Base-by-base conservation (phyloP, 2,797 vertebrate genomes). In the Anas flavirostris region DNA sequence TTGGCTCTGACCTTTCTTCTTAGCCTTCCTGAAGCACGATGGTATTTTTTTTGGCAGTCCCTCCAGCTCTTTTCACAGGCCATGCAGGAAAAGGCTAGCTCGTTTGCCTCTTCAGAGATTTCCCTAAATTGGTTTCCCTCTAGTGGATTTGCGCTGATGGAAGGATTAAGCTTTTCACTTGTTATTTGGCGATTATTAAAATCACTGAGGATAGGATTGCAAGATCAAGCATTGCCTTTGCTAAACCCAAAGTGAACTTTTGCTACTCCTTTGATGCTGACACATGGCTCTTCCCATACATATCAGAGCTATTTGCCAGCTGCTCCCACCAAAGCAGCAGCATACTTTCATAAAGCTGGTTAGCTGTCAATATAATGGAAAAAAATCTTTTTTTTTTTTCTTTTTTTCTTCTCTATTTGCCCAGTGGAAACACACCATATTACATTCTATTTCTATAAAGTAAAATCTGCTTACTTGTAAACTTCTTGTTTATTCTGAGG, bases 151-250 rank as follows among this genome's bases (percentile, higher is more conserved):
- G 18, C 80, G 37, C 31, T 88, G 58, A 58, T 83, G 50, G 52
- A 90, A 90, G 73, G 77, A 94, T 94, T 83, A 95, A 90, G 46
- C 35, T 86, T 92, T 91, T 82, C 26, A 10, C 50, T 88, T 72
- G 26, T 21, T 81, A 26, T 69, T 76, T 82, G 28, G 29, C 82
- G 52, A 82, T 90, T 84, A 79, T 81, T 80, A 79, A 88, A 86
- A 84, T 84, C 67, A 62, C 1, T 69, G 26, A 13, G 70, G 63
- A 86, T 28, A 90, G 67, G 63, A 90, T 10, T 90, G n/a, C 44
- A 63, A 84, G 86, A 91, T 90, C 39, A 72, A 79, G 44, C 16
- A 86, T 16, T 66, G 63, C 5, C 21, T 88, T 88, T 82, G 28
- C 52, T 82, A 91, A 96, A 90, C 50, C n/a, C 82, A 69, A 46